phyloP scores from a whole-genome alignment of 2,888 invertebrate genomes.

The Xestobium rufovillosum region DNA sequence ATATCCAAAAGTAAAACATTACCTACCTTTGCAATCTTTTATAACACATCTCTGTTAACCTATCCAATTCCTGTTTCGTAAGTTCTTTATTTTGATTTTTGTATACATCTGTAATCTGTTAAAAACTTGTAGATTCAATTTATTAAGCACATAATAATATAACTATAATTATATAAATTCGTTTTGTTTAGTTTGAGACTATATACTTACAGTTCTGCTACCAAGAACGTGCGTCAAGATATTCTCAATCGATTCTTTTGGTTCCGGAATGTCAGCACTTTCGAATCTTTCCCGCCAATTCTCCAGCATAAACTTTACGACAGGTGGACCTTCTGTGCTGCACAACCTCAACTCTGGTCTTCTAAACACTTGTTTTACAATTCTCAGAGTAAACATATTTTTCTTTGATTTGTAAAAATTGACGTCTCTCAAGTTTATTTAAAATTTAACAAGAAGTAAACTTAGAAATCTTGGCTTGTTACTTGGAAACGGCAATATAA shows the following conservation, averaged over 20 bases:
- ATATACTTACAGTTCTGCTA: slow-evolving; percentile 44
- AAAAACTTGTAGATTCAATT: slow-evolving; percentile 13
- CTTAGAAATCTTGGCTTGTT: too few relatives aligned
- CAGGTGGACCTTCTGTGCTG: too few relatives aligned
- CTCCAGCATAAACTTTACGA: too few relatives aligned
- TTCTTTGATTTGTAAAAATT: too few relatives aligned
- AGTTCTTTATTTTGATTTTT: slow-evolving; percentile 22
- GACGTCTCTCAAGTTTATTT: too few relatives aligned
- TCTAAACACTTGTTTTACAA: too few relatives aligned
- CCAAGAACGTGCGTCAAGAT: slow-evolving; percentile 51
- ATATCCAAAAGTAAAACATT: neutral
- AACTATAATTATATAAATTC: slow-evolving; percentile 1
- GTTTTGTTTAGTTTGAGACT: neutral
- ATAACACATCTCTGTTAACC: slow-evolving; percentile 41
- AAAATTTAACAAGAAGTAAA: too few relatives aligned
- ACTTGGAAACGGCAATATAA: too few relatives aligned
- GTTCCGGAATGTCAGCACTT: slow-evolving; percentile 46
- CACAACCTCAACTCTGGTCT: too few relatives aligned
- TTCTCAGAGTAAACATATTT: too few relatives aligned
- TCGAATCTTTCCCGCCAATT: slow-evolving; percentile 45
- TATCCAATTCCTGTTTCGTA: slow-evolving; percentile 32
- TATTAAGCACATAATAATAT: slow-evolving; percentile 4
- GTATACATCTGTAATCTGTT: slow-evolving; percentile 34
- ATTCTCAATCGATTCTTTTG: slow-evolving; percentile 49
- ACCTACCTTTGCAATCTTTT: slow-evolving; percentile 36